Percentiles rank a stretch among this genome's conserved stretches.
Conservation (phyloP, 2,113 vertebrate species). For the Phalacrocorax brasilianus region DNA sequence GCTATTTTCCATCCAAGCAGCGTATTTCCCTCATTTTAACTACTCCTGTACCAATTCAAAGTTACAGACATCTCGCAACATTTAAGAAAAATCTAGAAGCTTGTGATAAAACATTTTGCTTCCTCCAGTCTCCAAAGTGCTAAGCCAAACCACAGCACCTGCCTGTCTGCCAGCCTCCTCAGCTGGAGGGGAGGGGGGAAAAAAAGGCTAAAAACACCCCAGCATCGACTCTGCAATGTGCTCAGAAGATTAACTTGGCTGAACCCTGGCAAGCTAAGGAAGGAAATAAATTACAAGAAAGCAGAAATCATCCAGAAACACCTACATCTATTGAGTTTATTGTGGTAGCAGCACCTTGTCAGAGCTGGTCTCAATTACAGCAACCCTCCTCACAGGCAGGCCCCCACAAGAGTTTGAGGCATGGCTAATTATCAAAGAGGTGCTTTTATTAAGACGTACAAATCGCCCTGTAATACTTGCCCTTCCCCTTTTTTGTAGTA, state of each 20-base stretch:
- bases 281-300: background rate
- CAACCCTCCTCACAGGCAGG: background rate
- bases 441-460: background rate
- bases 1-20: rapidly evolving
- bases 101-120: background rate
- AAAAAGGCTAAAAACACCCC: background rate
- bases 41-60: background rate
- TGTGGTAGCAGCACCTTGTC: background rate
- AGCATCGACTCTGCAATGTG: rapidly evolving
- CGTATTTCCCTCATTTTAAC: background rate
- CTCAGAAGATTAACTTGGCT: background rate
- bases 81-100: background rate
- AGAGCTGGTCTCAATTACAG: background rate
- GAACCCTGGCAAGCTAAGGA: background rate
- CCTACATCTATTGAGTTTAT: background rate
- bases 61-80: background rate
- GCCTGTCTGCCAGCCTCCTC: background rate
- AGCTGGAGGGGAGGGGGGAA: too few relatives aligned
- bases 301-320: background rate
- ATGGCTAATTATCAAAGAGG: background rate
- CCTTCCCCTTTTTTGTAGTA: background rate
- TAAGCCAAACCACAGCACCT: background rate
- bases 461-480: background rate
- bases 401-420: background rate
- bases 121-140: background rate